phyloP scores from a whole-genome alignment of 2,113 vertebrate species.

The Macrotus californicus region DNA sequence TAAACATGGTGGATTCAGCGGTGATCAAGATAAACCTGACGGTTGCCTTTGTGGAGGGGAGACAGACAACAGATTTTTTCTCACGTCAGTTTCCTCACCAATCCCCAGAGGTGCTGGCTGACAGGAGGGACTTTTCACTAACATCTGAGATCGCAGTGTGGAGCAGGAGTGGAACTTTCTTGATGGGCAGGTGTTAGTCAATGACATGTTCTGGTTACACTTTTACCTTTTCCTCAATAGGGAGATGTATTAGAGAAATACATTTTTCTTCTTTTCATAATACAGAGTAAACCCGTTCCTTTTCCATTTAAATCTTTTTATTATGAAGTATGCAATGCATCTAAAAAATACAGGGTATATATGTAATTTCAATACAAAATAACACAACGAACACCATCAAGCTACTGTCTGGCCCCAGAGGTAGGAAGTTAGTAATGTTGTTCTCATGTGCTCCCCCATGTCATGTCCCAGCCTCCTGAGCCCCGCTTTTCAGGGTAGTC shows the following conservation, averaged over 20 bases:
- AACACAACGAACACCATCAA: neutral
- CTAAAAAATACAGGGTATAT: neutral
- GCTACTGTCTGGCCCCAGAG: neutral
- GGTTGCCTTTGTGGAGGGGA: neutral
- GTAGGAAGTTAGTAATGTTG: neutral
- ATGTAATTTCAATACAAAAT: neutral
- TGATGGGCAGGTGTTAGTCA: neutral
- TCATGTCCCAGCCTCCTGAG: neutral
- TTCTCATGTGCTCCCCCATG: neutral
- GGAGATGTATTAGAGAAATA: neutral
- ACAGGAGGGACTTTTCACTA: neutral
- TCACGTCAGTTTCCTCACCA: neutral
- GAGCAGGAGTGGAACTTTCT: neutral
- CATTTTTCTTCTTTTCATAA: conserved; percentile 2
- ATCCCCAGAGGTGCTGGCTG: neutral
- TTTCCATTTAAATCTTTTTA: neutral
- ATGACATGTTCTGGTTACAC: neutral
- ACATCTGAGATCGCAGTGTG: neutral
- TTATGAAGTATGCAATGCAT: neutral
- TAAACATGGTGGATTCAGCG: neutral
- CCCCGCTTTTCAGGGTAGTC: neutral
- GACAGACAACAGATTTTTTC: neutral
- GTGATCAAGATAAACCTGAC: neutral
- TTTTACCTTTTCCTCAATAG: neutral
- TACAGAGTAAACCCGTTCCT: neutral